Evolutionary conservation across 2,797 vertebrate species (phyloP), one percentile per base, ranked within the genome.

Genomic region (Hydrophis major): DNA sequence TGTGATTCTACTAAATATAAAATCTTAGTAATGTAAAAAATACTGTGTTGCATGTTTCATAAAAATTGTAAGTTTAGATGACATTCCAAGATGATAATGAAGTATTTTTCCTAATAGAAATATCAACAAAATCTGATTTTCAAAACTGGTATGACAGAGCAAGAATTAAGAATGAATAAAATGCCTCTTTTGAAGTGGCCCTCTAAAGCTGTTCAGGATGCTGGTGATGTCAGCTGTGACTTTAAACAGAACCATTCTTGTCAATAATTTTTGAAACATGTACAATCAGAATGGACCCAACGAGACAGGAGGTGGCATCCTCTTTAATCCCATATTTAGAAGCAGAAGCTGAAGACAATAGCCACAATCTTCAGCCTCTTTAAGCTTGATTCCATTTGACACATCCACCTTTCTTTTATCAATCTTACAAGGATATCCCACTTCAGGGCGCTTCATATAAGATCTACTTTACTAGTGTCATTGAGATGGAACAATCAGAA

Each of bases 231-330:
- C 96, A 94, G 91, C 95, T 57, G 94, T 91, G 91, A 66, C 16
- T 55, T 90, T 96, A 94, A 96, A 93, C 69, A 93, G 96, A 95
- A 63, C 94, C 88, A 92, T 59, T 93, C 94, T 94, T 88, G 90
- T 92, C 94, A 96, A 95, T 93, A 93, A 94, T 96, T 96, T 96
- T 94, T 93, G 96, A 97, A 96, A 95, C 95, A 94, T 96, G 94
- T 93, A 94, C 89, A 86, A 94, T 94, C 37, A 96, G 96, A 96
- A 97, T 95, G 96, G 93, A 91, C 88, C 96, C 95, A 92, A 53
- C 63, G 95, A 96, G 95, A 95, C 27, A 0, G 94, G 95, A 92
- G 94, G 88, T 89, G 56, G 95, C 94, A 95, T 95, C 96, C 95
- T 95, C 95, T 97, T 89, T 94, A 96, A 97, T 96, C 96, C 94